Percentiles rank a stretch among this genome's conserved stretches.
Evolutionary conservation across 2,797 vertebrate genomes (phyloP).

Genomic region (Takifugu ocellatus): DNA sequence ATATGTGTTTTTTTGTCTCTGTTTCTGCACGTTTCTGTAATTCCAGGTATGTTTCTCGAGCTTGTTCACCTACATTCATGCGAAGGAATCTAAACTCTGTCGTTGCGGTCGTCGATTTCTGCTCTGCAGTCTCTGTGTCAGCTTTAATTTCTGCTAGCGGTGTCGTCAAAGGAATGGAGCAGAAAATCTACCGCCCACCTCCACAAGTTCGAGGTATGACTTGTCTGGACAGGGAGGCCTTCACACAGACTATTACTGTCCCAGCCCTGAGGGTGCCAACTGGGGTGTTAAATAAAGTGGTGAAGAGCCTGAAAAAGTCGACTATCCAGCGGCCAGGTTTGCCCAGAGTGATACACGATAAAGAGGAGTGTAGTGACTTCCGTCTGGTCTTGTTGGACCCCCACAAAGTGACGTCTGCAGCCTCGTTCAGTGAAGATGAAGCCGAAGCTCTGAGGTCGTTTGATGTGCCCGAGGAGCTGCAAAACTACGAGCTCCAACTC

Average conservation of each 20-base stretch:
- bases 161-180: conserved; percentile 57
- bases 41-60: conserved; percentile 45
- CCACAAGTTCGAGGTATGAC: conserved; percentile 88
- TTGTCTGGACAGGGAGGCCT: conserved; percentile 82
- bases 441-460: conserved; percentile 75
- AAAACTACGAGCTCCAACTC: conserved; percentile 76
- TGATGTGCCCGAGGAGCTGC: conserved; percentile 73
- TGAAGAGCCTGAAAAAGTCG: conserved; percentile 80
- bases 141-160: conserved; percentile 1
- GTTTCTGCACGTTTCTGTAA: conserved; percentile 1
- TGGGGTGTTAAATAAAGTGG: conserved; percentile 73
- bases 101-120: not conserved
- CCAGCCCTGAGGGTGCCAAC: conserved; percentile 86
- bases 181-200: conserved; percentile 75
- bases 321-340: conserved; percentile 83
- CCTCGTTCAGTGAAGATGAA: conserved; percentile 79
- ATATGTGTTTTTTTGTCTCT: no score
- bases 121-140: conserved; percentile 5
- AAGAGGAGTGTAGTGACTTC: conserved; percentile 47
- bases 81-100: conserved; percentile 15
- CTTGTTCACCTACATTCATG: conserved; percentile 26
- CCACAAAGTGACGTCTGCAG: conserved; percentile 58
- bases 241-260: conserved; percentile 82
- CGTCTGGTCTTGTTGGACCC: conserved; percentile 89
- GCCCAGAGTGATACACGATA: conserved; percentile 82